A percentile compares a stretch with the other conserved stretches of the same genome.
Evolutionary conservation across 2,797 vertebrate genomes (phyloP).

Genomic region (Tragopan temminckii): DNA sequence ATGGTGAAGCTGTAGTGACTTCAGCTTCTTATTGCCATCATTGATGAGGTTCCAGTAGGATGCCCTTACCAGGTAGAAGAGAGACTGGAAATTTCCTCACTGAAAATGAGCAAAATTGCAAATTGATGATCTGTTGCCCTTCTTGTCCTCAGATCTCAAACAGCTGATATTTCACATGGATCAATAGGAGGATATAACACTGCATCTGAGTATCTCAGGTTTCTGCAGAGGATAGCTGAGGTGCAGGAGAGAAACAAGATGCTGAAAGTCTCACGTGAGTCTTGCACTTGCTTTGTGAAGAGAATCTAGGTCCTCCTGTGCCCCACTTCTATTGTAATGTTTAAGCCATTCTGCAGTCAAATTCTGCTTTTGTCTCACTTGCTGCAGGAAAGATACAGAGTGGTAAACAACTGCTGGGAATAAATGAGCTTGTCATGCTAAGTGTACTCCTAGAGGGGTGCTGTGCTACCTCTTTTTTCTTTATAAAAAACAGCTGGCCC

Average conservation of each 20-base stretch:
- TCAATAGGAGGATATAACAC: background rate
- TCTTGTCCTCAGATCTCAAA: background rate
- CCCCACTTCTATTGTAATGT: background rate
- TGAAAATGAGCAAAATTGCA: background rate
- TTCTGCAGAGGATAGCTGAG: background rate
- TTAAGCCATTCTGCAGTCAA: background rate
- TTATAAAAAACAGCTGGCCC: background rate
- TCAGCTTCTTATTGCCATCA: fast-evolving
- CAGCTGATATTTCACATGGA: background rate
- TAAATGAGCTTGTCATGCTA: conserved; percentile 39
- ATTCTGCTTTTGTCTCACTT: background rate
- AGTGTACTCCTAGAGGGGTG: conserved; percentile 18
- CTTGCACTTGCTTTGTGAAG: background rate
- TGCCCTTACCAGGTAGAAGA: background rate
- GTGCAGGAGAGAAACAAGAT: background rate
- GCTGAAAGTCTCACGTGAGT: fast-evolving
- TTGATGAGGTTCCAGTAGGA: background rate
- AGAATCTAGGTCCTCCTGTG: fast-evolving
- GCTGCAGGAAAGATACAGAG: background rate
- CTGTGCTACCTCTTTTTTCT: conserved; percentile 10
- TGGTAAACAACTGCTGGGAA: conserved; percentile 38
- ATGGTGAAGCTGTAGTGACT: background rate
- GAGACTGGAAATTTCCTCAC: background rate
- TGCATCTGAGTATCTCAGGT: background rate
- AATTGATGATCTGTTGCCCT: background rate